These are phyloP conservation scores for Trichacis sp. DNA, from an alignment of 2,888 invertebrate genomes.

Conservation along the genomic window DNA sequence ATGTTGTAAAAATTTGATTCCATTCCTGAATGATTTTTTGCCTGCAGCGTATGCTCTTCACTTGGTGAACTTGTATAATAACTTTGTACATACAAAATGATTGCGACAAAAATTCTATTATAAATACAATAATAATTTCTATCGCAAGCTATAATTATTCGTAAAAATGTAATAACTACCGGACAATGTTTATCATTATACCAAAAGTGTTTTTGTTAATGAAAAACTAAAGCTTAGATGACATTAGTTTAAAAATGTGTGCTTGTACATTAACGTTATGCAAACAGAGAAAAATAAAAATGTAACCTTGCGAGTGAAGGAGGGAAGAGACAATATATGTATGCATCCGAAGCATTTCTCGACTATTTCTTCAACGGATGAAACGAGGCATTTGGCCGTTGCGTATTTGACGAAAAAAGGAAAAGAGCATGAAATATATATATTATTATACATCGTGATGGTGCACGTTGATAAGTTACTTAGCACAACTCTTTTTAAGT, in stretches of 20 bases:
- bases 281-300: slow-evolving; percentile 20
- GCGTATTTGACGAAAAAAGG: too few relatives aligned
- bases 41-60: slow-evolving; percentile 28
- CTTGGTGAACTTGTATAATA: slow-evolving; percentile 54
- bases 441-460: too few relatives aligned
- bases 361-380: neutral
- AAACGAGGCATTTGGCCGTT: too few relatives aligned
- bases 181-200: slow-evolving; percentile 4
- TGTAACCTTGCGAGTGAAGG: slow-evolving; percentile 27
- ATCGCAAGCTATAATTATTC: too few relatives aligned
- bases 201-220: slow-evolving; percentile 10
- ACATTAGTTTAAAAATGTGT: slow-evolving; percentile 32
- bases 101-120: slow-evolving; percentile 53
- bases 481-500: slow-evolving; percentile 11
- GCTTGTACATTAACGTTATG: slow-evolving; percentile 45
- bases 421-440: too few relatives aligned
- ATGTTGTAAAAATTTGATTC: too few relatives aligned
- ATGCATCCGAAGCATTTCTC: neutral
- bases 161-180: too few relatives aligned
- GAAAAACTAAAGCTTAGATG: slow-evolving; percentile 15
- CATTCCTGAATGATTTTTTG: too few relatives aligned
- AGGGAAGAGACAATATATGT: slow-evolving; percentile 7
- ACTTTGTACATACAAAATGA: slow-evolving; percentile 62
- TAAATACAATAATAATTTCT: slow-evolving; percentile 49
- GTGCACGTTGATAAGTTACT: too few relatives aligned